phyloP scores from a whole-genome alignment of 2,888 invertebrate genomes.

The Germaria angustata region DNA sequence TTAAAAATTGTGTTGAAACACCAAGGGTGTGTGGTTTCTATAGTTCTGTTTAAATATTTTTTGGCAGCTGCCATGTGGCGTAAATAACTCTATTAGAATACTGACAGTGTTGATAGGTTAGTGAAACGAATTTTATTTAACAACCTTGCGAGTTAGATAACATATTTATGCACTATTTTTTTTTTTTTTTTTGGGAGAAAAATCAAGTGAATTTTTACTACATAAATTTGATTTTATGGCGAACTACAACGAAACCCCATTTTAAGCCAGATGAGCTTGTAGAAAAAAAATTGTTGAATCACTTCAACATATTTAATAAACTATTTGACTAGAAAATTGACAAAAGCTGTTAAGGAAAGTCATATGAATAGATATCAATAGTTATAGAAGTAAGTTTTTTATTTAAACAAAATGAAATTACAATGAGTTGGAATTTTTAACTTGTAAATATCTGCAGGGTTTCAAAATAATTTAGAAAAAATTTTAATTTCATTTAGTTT shows the following conservation, averaged over 20 bases:
- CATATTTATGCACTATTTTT: too few relatives aligned
- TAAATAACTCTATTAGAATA: constrained; percentile 60
- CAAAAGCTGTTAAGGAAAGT: background rate
- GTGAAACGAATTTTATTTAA: constrained; percentile 43
- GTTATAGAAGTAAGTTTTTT: too few relatives aligned
- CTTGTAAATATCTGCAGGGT: too few relatives aligned
- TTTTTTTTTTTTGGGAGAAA: background rate
- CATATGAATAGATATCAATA: background rate
- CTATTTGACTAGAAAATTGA: constrained; percentile 27
- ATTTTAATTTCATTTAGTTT: too few relatives aligned
- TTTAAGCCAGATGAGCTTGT: background rate
- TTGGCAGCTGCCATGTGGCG: constrained; percentile 50
- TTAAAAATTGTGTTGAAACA: constrained; percentile 30
- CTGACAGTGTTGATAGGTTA: constrained; percentile 57
- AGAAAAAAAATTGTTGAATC: background rate
- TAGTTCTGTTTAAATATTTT: background rate
- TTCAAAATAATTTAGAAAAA: too few relatives aligned
- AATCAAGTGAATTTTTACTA: constrained; percentile 28
- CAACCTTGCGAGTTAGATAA: constrained; percentile 1
- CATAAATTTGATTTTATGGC: constrained; percentile 42
- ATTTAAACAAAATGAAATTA: too few relatives aligned
- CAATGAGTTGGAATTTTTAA: too few relatives aligned
- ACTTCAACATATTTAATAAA: constrained; percentile 24
- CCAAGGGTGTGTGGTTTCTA: background rate
- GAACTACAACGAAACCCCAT: constrained; percentile 31